These are phyloP conservation scores for Rhabdophis nuchalis DNA, from an alignment of 2,797 vertebrate species.

Conservation along the genomic window DNA sequence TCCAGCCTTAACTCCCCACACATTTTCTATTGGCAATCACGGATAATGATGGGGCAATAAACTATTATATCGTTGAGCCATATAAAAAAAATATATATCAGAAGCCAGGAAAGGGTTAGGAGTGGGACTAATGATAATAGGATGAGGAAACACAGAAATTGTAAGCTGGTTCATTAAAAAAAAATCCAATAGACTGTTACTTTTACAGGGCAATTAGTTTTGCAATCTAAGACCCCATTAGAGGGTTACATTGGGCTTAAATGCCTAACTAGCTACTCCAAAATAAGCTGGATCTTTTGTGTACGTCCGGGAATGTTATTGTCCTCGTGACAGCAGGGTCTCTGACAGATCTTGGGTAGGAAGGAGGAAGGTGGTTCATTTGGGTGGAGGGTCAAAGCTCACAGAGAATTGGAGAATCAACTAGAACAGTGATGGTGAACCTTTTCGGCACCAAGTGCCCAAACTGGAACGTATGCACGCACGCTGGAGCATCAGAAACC, in stretches of 20 bases:
- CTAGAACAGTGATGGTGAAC: not conserved
- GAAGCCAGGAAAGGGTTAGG: conserved; percentile 27
- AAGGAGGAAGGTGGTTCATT: not conserved
- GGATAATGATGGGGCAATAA: not conserved
- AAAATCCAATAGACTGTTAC: conserved; percentile 53
- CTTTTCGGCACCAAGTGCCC: no score
- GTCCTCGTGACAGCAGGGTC: not conserved
- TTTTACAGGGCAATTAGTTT: conserved; percentile 61
- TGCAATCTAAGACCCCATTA: conserved; percentile 8
- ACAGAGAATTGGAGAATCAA: not conserved
- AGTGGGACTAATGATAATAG: conserved; percentile 43
- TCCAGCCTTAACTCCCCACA: not conserved
- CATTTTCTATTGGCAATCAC: not conserved
- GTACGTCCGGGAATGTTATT: not conserved
- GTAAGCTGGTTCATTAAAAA: conserved; percentile 57
- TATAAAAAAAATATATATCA: not conserved
- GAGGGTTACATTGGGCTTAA: conserved; percentile 27
- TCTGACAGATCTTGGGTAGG: not conserved
- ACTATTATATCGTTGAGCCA: not conserved
- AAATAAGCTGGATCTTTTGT: conserved; percentile 2
- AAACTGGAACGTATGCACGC: no score
- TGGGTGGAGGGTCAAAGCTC: not conserved
- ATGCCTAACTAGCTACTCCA: conserved; percentile 20
- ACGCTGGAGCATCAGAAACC: no score
- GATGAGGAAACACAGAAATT: conserved; percentile 21